Conservation (phyloP, 2,113 vertebrate genomes). For the Gymnarchus niloticus region DNA sequence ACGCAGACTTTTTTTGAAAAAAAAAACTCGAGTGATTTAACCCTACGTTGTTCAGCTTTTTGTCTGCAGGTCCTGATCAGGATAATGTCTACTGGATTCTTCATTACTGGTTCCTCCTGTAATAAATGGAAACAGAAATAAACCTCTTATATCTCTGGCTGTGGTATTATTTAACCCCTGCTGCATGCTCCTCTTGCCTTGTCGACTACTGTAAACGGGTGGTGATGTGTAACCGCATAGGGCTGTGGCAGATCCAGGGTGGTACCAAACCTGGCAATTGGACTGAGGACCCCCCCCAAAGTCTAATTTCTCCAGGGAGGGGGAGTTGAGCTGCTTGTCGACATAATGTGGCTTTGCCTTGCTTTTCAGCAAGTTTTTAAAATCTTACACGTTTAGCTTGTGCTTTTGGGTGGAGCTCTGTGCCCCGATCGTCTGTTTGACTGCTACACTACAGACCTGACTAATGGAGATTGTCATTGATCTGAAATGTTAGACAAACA, state of each 20-base stretch:
- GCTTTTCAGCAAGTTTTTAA: too few species aligned
- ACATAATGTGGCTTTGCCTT: too few species aligned
- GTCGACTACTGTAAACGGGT: neutral
- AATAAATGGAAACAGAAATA: slow-evolving; percentile 76
- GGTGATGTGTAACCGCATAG: neutral
- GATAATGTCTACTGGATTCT: slow-evolving; percentile 66
- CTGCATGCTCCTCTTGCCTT: slow-evolving; percentile 27
- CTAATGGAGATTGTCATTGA: neutral
- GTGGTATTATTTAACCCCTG: slow-evolving; percentile 69
- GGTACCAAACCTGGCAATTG: neutral
- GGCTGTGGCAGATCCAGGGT: neutral
- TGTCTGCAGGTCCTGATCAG: slow-evolving; percentile 77
- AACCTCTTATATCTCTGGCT: slow-evolving; percentile 70
- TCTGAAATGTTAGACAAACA: neutral
- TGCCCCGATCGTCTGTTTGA: neutral
- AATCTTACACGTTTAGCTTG: too few species aligned
- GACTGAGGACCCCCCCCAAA: too few species aligned
- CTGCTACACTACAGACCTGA: neutral
- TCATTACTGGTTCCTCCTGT: slow-evolving; percentile 65
- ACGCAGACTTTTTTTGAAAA: slow-evolving; percentile 13
- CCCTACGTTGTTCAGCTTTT: slow-evolving; percentile 74
- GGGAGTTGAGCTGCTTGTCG: too few species aligned
- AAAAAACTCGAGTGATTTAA: slow-evolving; percentile 48
- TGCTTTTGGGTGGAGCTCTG: too few species aligned
- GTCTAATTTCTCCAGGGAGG: too few species aligned